Conservation (phyloP, 2,113 vertebrate species). For the Mungos mungo region DNA sequence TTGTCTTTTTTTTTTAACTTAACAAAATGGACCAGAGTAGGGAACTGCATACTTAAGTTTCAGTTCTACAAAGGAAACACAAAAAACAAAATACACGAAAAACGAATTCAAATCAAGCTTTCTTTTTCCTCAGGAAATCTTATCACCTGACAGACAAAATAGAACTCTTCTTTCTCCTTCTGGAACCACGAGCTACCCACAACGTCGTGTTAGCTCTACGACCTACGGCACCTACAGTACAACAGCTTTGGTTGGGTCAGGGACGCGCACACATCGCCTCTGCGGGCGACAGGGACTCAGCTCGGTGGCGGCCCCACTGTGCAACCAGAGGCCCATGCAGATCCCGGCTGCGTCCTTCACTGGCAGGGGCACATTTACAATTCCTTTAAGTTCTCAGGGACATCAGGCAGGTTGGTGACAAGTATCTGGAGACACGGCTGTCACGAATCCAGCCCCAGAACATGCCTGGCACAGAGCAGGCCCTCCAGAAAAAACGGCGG, state of each 20-base stretch:
- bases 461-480: not conserved
- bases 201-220: conserved; percentile 57
- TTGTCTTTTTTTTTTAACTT: conserved; percentile 58
- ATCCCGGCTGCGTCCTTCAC: not conserved
- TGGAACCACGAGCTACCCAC: conserved; percentile 55
- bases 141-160: conserved; percentile 77
- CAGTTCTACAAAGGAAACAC: not conserved
- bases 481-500: not conserved
- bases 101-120: conserved; percentile 74
- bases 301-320: accelerated
- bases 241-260: conserved; percentile 40
- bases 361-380: not conserved
- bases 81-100: conserved; percentile 39
- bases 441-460: not conserved
- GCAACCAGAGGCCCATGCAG: not conserved
- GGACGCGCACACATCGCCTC: not conserved
- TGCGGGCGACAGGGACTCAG: not conserved
- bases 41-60: not conserved
- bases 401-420: not conserved
- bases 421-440: not conserved
- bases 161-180: conserved; percentile 69
- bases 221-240: not conserved
- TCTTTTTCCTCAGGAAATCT: conserved; percentile 74
- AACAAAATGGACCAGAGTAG: conserved; percentile 69
- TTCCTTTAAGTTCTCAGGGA: not conserved